Conservation (phyloP, 2,888 invertebrate genomes). For the Hydrotaea diabolus region DNA sequence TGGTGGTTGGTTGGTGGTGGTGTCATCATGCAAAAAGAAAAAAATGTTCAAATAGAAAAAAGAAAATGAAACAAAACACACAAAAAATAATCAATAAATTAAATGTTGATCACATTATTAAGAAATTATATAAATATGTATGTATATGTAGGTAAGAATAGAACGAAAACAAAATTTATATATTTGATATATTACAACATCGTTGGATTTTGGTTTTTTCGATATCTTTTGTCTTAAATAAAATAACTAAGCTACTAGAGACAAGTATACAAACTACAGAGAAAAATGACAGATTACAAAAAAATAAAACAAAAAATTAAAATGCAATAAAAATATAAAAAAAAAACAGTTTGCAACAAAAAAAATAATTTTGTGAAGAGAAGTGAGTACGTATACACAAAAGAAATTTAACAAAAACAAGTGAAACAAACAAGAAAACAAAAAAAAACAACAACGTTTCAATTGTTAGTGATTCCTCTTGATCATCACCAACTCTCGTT, state of each 20-base stretch:
- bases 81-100: slow-evolving; percentile 57
- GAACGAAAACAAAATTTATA: slow-evolving; percentile 26
- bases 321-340: too few species aligned
- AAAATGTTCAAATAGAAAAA: slow-evolving; percentile 63
- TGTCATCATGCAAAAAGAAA: slow-evolving; percentile 67
- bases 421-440: neutral
- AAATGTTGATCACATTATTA: slow-evolving; percentile 14
- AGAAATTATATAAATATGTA: slow-evolving; percentile 4
- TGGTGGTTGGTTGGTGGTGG: slow-evolving; percentile 52
- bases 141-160: too few species aligned
- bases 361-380: neutral
- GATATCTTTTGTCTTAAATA: neutral
- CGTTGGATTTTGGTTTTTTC: neutral
- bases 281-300: neutral
- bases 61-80: slow-evolving; percentile 45
- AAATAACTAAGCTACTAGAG: slow-evolving; percentile 44
- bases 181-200: slow-evolving; percentile 46
- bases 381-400: slow-evolving; percentile 2
- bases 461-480: slow-evolving; percentile 59
- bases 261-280: slow-evolving; percentile 14
- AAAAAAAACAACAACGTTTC: neutral
- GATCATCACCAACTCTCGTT: slow-evolving; percentile 65
- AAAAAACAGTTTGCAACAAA: slow-evolving; percentile 11
- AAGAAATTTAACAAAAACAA: neutral
- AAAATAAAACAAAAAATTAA: neutral